Evolutionary conservation across 1,140 invertebrate genomes (phyloP), one percentile per base, ranked within the genome.

Genomic region (Nasonia vitripennis): DNA sequence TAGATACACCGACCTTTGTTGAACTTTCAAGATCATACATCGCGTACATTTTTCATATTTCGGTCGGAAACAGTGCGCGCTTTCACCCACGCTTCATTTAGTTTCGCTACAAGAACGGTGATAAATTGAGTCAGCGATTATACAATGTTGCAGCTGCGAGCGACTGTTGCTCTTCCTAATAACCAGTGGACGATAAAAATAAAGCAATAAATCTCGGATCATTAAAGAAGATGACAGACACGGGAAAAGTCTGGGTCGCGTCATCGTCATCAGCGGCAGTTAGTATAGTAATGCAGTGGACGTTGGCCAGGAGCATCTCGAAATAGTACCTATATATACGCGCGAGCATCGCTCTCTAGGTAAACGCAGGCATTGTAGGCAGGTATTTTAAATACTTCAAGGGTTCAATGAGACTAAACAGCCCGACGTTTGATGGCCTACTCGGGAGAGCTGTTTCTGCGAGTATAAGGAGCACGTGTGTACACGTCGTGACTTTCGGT

Each of bases 331-430:
- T 62, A 20, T 70, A 20, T 70, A 31, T n/a, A 70, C 2, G 17
- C 20, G n/a, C 17, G 41, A 62, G 51, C 78, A 45, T 41, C 34
- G 73, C 73, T 41, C 34, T 17, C 37, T 75, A 27, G 67, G 67
- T 34, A 27, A 71, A 31, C 31, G 23, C 31, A n/a, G 2, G 68
- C 68, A 71, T 71, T 45, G 37, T 37, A 27, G 27, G 2, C 48
- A 17, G 11, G 12, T 78, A 67, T 80, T 45, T 27, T 27, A 27
- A 27, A 27, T 68, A 80, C 78, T 70, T 27, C 51, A 12, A 79
- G 78, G 31, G 23, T 34, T 79, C 51, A 67, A 62, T 34, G 51
- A 79, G 51, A 79, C 51, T 34, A 79, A 62, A 79, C 31, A 34
- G 41, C 10, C 51, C 23, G 31, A 12, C 31, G 70, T 31, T 12